Evolutionary conservation across 2,797 vertebrate genomes (phyloP).

Genomic region (Spizella passerina): DNA sequence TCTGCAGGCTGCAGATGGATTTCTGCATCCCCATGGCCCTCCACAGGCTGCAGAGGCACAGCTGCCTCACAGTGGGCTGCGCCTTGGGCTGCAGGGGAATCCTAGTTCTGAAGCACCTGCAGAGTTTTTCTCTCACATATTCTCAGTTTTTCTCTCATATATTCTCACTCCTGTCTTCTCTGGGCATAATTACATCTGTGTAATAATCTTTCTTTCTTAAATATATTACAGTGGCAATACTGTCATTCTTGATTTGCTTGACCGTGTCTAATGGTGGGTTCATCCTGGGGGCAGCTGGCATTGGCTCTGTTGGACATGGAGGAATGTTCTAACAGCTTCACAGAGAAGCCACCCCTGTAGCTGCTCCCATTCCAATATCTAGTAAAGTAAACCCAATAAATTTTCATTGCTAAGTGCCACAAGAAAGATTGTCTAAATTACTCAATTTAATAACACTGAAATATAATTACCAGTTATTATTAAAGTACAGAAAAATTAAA

Average conservation of each 20-base stretch:
- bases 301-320: background rate
- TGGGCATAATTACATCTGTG: background rate
- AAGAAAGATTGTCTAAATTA: background rate
- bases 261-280: too few species aligned
- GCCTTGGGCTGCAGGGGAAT: rapidly evolving
- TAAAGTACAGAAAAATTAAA: background rate
- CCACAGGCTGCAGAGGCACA: background rate
- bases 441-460: background rate
- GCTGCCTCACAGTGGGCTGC: background rate
- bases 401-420: background rate
- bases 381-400: background rate
- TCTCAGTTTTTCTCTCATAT: background rate
- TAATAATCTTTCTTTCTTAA: background rate
- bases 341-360: background rate
- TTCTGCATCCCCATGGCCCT: background rate
- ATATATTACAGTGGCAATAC: background rate
- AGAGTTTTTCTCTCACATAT: background rate
- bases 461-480: background rate
- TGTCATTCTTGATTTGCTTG: background rate
- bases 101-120: background rate
- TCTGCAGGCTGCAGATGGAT: background rate
- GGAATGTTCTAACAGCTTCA: background rate
- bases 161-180: background rate
- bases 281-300: background rate
- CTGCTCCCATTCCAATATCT: background rate